These are phyloP conservation scores for Nebria ingens DNA, from an alignment of 1,140 invertebrate species.

Conservation along the genomic window DNA sequence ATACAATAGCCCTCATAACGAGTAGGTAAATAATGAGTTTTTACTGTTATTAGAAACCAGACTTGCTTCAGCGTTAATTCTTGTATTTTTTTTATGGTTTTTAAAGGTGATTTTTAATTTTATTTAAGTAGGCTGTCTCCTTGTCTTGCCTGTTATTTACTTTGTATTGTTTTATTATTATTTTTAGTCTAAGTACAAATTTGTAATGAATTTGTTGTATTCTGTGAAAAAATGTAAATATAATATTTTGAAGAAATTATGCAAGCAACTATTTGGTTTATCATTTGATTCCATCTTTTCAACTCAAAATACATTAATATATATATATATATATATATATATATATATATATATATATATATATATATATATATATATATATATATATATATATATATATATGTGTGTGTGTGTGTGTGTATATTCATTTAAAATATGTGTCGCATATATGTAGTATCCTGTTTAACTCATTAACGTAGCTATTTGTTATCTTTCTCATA, in stretches of 20 bases:
- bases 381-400: no score
- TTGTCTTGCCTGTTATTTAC: slow-evolving; percentile 7
- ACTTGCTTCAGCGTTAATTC: slow-evolving; percentile 5
- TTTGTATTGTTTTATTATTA: slow-evolving; percentile 7
- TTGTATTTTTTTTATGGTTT: slow-evolving; percentile 10
- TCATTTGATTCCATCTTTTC: not conserved
- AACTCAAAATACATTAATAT: no score
- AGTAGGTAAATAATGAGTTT: not conserved
- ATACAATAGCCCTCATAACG: not conserved
- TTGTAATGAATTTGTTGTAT: slow-evolving; percentile 9
- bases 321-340: no score
- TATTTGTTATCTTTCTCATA: no score
- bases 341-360: no score
- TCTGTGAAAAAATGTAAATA: slow-evolving; percentile 7
- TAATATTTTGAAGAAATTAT: slow-evolving; percentile 8
- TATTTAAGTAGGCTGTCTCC: slow-evolving; percentile 6
- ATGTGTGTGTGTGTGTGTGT: no score
- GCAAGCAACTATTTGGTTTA: not conserved
- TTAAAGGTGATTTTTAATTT: slow-evolving; percentile 2
- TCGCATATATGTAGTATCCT: no score
- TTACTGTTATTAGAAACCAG: slow-evolving; percentile 1
- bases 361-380: no score
- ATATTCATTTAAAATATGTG: no score
- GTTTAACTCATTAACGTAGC: no score
- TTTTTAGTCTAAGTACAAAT: slow-evolving; percentile 2